Evolutionary conservation across 2,888 invertebrate genomes (phyloP).

Genomic region (Nowickia ferox): DNA sequence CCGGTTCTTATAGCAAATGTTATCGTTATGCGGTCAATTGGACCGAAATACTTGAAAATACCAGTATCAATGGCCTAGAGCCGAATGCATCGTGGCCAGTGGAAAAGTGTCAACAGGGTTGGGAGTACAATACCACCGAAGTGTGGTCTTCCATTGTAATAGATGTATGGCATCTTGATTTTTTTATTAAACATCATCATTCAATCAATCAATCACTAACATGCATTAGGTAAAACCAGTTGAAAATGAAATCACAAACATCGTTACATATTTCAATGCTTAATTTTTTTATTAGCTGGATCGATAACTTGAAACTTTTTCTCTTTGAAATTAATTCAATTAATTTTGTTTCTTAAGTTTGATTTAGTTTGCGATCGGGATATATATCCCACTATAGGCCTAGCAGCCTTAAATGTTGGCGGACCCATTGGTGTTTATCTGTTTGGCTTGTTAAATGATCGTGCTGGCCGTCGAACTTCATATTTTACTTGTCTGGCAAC

Average conservation of each 20-base stretch:
- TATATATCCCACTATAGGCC: slow-evolving; percentile 93
- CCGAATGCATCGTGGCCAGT: slow-evolving; percentile 86
- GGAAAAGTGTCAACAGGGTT: slow-evolving; percentile 89
- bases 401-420: slow-evolving; percentile 93
- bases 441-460: slow-evolving; percentile 93
- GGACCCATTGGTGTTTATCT: slow-evolving; percentile 95
- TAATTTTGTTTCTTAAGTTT: slow-evolving; percentile 85
- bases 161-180: slow-evolving; percentile 86
- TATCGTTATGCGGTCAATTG: slow-evolving; percentile 89
- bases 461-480: slow-evolving; percentile 92
- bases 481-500: slow-evolving; percentile 93
- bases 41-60: slow-evolving; percentile 84
- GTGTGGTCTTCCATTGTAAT: slow-evolving; percentile 92
- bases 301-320: background rate
- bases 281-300: slow-evolving; percentile 17
- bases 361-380: slow-evolving; percentile 94
- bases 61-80: slow-evolving; percentile 78
- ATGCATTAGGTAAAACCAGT: slow-evolving; percentile 66
- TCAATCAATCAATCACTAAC: slow-evolving; percentile 29
- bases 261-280: background rate
- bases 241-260: slow-evolving; percentile 16
- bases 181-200: slow-evolving; percentile 23
- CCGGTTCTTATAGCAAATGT: slow-evolving; percentile 88
- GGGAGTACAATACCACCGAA: slow-evolving; percentile 89
- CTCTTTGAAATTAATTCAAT: background rate